Conservation (phyloP, 2,797 vertebrate genomes). For the Bufotes viridis region DNA sequence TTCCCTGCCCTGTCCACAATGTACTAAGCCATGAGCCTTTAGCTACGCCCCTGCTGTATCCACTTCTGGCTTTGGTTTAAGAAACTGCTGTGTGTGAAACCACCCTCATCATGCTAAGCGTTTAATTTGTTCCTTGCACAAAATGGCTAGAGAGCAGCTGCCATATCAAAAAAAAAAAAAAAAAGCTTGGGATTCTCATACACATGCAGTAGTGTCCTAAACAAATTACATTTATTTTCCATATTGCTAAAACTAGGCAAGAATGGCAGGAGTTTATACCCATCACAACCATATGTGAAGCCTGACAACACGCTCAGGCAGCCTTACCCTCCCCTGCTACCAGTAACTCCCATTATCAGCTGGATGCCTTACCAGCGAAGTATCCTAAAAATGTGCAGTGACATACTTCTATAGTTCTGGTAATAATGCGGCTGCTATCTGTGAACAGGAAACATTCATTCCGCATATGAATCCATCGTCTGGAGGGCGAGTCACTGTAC, state of each 20-base stretch:
- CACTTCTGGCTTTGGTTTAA: no score
- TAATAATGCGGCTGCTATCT: background rate
- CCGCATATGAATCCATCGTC: conserved; percentile 21
- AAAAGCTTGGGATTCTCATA: background rate
- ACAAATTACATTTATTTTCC: background rate
- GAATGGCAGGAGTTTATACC: background rate
- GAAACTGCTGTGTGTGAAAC: no score
- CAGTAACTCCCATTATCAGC: background rate
- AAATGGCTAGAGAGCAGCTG: background rate
- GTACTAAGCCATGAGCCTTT: no score
- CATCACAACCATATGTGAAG: background rate
- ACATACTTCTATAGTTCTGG: background rate
- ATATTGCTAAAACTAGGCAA: background rate
- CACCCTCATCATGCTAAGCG: no score
- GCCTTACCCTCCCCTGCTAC: background rate
- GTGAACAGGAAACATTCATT: conserved; percentile 16
- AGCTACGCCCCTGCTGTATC: no score
- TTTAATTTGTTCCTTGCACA: background rate
- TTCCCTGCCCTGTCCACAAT: no score
- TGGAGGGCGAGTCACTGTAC: conserved; percentile 63
- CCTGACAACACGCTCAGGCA: background rate
- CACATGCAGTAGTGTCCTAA: background rate
- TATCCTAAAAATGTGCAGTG: conserved; percentile 9
- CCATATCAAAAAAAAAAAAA: background rate
- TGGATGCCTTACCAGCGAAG: background rate